Evolutionary conservation across 2,888 invertebrate genomes (phyloP).

Genomic region (Glaucopsyche alexis): DNA sequence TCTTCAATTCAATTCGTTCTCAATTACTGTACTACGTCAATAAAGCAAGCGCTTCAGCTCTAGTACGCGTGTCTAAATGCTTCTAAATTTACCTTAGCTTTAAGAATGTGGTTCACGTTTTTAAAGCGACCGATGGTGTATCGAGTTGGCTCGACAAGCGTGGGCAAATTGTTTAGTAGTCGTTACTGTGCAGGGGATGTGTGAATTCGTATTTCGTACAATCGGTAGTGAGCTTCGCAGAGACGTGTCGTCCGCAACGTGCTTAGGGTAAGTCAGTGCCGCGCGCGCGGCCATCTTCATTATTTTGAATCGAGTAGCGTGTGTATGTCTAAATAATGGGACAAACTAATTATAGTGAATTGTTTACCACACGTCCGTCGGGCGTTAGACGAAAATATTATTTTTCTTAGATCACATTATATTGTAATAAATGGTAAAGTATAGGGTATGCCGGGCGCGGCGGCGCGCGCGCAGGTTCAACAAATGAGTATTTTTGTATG

Average conservation of each 20-base stretch:
- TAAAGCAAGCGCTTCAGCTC: constrained; percentile 35
- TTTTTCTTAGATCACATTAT: constrained; percentile 80
- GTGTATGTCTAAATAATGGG: constrained; percentile 57
- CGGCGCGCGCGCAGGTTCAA: constrained; percentile 44
- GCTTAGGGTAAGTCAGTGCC: constrained; percentile 36
- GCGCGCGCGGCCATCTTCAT: constrained; percentile 45
- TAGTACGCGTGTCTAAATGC: constrained; percentile 17
- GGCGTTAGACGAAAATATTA: constrained; percentile 78
- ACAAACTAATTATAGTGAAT: constrained; percentile 77
- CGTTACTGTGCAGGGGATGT: constrained; percentile 37
- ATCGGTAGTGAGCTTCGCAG: constrained; percentile 40
- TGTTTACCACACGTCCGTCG: constrained; percentile 71
- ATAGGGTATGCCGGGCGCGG: constrained; percentile 57
- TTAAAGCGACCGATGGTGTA: neutral
- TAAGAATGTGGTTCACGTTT: constrained; percentile 20
- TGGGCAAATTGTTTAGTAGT: constrained; percentile 16
- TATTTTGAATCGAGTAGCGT: constrained; percentile 61
- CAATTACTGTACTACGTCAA: constrained; percentile 55
- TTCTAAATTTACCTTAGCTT: constrained; percentile 18
- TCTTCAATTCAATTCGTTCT: constrained; percentile 73
- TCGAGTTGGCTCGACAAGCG: too few species aligned
- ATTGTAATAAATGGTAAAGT: constrained; percentile 75
- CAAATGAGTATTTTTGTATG: constrained; percentile 74
- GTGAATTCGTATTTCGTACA: constrained; percentile 29
- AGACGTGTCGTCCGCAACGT: constrained; percentile 37